phyloP scores from a whole-genome alignment of 2,797 vertebrate genomes.

The Fringilla coelebs region DNA sequence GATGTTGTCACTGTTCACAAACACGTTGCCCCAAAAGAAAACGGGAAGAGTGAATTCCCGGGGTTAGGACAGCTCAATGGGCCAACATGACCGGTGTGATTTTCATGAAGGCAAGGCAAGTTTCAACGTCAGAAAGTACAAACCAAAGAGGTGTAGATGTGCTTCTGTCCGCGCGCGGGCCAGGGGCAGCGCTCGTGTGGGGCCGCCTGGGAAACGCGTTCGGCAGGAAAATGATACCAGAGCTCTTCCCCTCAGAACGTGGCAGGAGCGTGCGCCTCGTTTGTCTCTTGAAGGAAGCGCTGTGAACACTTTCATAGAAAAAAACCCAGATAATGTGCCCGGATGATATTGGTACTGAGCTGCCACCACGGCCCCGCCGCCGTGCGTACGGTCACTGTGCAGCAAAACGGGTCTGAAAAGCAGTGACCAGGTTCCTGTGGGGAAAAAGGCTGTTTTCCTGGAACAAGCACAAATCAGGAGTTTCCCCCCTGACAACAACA shows the following conservation, averaged over 20 bases:
- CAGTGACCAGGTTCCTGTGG: not conserved
- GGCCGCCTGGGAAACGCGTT: not conserved
- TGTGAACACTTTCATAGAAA: not conserved
- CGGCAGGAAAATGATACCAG: not conserved
- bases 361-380: not conserved
- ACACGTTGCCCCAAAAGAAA: slow-evolving; percentile 14
- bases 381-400: not conserved
- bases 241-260: not conserved
- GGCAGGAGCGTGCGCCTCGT: not conserved
- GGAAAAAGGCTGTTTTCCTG: not conserved
- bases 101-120: slow-evolving; percentile 24
- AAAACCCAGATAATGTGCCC: not conserved
- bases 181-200: not conserved
- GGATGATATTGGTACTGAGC: not conserved
- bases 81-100: not conserved
- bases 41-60: not conserved
- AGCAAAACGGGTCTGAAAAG: slow-evolving; percentile 22
- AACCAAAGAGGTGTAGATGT: not conserved
- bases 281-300: not conserved
- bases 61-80: not conserved
- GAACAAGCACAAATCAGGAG: not conserved
- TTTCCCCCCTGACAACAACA: not conserved
- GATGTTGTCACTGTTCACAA: slow-evolving; percentile 50
- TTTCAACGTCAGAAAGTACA: not conserved
- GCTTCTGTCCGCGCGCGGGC: not conserved